Evolutionary conservation across 2,888 invertebrate species (phyloP).

Genomic region (Amorpha juglandis): DNA sequence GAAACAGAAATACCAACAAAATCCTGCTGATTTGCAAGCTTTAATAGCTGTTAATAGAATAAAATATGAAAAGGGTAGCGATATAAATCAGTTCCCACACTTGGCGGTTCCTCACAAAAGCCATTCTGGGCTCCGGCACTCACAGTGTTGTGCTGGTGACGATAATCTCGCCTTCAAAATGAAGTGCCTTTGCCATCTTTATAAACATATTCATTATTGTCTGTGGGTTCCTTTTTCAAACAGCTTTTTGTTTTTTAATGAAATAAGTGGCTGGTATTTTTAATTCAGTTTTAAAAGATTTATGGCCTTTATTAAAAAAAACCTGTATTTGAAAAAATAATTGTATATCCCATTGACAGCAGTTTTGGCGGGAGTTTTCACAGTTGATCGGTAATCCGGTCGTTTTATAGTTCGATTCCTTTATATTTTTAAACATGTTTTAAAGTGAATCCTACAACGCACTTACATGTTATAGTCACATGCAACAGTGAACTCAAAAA

Average conservation of each 20-base stretch:
- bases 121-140: conserved; percentile 41
- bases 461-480: too few relatives aligned
- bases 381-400: too few relatives aligned
- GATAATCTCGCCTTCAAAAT: conserved; percentile 67
- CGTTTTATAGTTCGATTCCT: too few relatives aligned
- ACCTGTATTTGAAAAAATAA: too few relatives aligned
- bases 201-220: conserved; percentile 41
- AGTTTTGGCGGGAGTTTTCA: too few relatives aligned
- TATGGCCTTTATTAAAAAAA: too few relatives aligned
- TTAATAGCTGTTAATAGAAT: conserved; percentile 48
- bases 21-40: conserved; percentile 2
- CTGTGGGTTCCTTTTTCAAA: conserved; percentile 46
- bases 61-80: conserved; percentile 47
- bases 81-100: conserved; percentile 69
- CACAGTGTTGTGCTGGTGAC: conserved; percentile 63
- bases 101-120: conserved; percentile 52
- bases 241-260: conserved; percentile 49
- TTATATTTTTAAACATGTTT: too few relatives aligned
- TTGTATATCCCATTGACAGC: too few relatives aligned
- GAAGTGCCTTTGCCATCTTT: conserved; percentile 40
- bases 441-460: too few relatives aligned
- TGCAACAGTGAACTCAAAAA: too few relatives aligned
- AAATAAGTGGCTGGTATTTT: conserved; percentile 60
- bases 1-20: background rate
- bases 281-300: background rate